These are phyloP conservation scores for Heliothis subflexa DNA, from an alignment of 1,140 invertebrate genomes.

Conservation along the genomic window DNA sequence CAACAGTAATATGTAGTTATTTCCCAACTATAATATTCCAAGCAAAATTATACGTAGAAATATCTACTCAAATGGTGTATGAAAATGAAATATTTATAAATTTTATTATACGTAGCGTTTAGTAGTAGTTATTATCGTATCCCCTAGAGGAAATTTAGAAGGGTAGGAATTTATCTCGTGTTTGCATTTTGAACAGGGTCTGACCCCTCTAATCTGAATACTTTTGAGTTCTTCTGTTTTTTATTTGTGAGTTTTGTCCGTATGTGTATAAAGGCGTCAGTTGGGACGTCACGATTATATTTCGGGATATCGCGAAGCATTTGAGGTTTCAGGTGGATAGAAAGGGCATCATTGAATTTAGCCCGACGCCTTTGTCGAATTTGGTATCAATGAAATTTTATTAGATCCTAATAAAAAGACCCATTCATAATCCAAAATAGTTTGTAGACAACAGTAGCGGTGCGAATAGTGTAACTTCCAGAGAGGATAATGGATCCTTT, in stretches of 20 bases:
- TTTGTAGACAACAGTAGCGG: slow-evolving; percentile 28
- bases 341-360: too few species aligned
- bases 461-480: slow-evolving; percentile 28
- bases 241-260: not conserved
- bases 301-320: not conserved
- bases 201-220: slow-evolving; percentile 4
- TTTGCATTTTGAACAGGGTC: not conserved
- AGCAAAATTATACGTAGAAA: slow-evolving; percentile 10
- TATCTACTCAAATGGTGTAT: not conserved
- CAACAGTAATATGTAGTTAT: slow-evolving; percentile 21
- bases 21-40: slow-evolving; percentile 10
- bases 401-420: not conserved
- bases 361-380: not conserved
- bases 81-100: slow-evolving; percentile 6
- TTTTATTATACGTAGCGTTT: not conserved
- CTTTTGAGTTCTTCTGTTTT: not conserved
- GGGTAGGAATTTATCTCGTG: not conserved
- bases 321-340: not conserved
- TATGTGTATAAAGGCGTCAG: not conserved
- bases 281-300: not conserved
- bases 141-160: not conserved
- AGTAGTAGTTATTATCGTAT: not conserved
- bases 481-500: slow-evolving; percentile 40
- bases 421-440: not conserved
- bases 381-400: not conserved